Evolutionary conservation across 2,113 vertebrate species (phyloP), one percentile per base, ranked within the genome.

Genomic region (Pseudorhombus dupliciocellatus): DNA sequence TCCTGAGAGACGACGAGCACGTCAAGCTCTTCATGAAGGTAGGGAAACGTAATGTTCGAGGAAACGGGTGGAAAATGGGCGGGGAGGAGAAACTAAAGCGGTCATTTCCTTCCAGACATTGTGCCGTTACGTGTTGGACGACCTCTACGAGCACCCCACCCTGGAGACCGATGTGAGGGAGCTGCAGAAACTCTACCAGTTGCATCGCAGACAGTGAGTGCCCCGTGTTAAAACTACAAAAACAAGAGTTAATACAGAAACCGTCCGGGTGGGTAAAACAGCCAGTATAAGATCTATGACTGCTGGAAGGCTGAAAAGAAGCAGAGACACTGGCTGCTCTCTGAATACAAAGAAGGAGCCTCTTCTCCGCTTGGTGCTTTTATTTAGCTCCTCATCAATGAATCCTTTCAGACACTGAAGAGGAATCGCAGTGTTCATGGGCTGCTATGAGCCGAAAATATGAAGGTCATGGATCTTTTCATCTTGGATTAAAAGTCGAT

Each of bases 21-120:
- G 94, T 97, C 75, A 97, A 97, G 77, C 85, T 96, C 24, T 97
- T 98, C 89, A 91, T 98, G 85, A 99, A 98, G 97, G 97, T 98
- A 52, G 93, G 48, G 74, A 56, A 26, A 80, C 20, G 12, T 20
- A 20, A 56, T n/a, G 21, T 16, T 30, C 59, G 5, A 5, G 46
- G 55, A 46, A 72, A 75, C 51, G 52, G 68, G 52, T 50, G 55
- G n/a, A 24, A 55, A 57, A 34, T 58, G 54, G 64, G 16, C 4
- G 26, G 61, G 61, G 68, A 63, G 21, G 22, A 26, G 34, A 68
- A 30, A 78, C 64, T 77, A 82, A 74, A 65, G 60, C 5, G 9
- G 79, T 65, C 56, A 31, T 84, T 77, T 79, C 76, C 85, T 88
- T 15, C 18, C 86, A 99, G 97, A 97, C 95, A 0, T 93, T 99